Base-by-base conservation (phyloP, 1,140 invertebrate genomes). In the Euschistus heros region DNA sequence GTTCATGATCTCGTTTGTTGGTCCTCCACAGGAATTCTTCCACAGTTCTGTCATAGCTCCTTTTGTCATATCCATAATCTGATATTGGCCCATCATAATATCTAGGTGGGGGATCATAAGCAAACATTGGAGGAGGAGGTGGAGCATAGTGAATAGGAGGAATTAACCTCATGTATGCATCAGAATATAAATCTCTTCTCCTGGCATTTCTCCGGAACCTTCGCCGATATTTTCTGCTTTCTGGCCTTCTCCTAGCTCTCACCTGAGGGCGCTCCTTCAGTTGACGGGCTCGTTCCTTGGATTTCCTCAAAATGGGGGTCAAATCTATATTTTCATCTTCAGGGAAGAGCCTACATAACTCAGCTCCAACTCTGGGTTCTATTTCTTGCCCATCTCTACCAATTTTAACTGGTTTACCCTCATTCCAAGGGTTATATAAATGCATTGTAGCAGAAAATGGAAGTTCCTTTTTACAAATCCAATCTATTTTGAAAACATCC, bases 341-440 rank as follows among this genome's bases (percentile, higher is more conserved):
- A 4, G 92, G 89, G 77, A 98, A 98, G 47, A 98, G 77, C 69
- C 93, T 84, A 75, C 95, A 98, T 33, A 98, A 79, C 76, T 95
- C 91, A 75, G 94, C 91, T 37, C 91, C 96, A 67, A 97, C 92
- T 73, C 89, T 84, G 15, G 94, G 93, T 74, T 97, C 94, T 68
- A 98, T 93, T 82, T 97, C 94, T 82, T 97, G 96, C 18, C 96
- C 96, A 82, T 98, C 96, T 71, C 96, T 82, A 17, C 94, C 95
- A 74, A 98, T 98, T 82, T 98, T 98, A 0, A 98, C 94, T 62
- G 94, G 94, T 78, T 97, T 97, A 37, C 93, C 92, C 75, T 98
- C 93, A 82, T 98, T 98, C 93, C 94, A 98, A 5, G 92, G 87
- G 81, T 98, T 98, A 72, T 94, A 94, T 26, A 98, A 78, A 77